Conservation (phyloP, 2,888 invertebrate species). For the Hyles lineata region DNA sequence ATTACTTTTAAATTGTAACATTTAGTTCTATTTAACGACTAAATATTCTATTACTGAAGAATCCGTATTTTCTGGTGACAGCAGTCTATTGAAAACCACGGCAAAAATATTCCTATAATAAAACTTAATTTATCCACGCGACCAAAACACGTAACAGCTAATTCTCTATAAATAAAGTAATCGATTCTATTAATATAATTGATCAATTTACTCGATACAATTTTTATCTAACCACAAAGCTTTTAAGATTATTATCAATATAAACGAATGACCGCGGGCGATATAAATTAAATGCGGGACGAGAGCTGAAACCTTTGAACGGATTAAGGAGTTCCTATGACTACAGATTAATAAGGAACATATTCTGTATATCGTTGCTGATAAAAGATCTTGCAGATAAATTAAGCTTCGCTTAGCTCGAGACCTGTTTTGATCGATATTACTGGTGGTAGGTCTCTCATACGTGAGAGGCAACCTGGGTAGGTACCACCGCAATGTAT, state of each 20-base stretch:
- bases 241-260: constrained; percentile 14
- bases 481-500: too few species aligned
- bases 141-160: background rate
- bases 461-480: too few species aligned
- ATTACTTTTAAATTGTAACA: too few species aligned
- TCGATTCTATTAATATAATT: constrained; percentile 19
- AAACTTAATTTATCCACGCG: background rate
- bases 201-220: background rate
- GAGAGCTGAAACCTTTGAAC: background rate
- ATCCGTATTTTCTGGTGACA: too few species aligned
- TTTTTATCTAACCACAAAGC: constrained; percentile 2
- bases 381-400: background rate
- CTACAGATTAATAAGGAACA: background rate
- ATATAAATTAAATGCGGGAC: background rate
- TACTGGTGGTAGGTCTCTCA: too few species aligned
- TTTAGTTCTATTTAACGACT: too few species aligned
- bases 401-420: too few species aligned
- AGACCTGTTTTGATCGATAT: too few species aligned
- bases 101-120: background rate
- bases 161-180: background rate
- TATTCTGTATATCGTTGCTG: background rate
- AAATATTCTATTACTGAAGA: too few species aligned
- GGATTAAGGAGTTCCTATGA: background rate
- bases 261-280: background rate
- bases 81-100: background rate